phyloP scores from a whole-genome alignment of 2,113 vertebrate genomes.

The Uropsilus gracilis region DNA sequence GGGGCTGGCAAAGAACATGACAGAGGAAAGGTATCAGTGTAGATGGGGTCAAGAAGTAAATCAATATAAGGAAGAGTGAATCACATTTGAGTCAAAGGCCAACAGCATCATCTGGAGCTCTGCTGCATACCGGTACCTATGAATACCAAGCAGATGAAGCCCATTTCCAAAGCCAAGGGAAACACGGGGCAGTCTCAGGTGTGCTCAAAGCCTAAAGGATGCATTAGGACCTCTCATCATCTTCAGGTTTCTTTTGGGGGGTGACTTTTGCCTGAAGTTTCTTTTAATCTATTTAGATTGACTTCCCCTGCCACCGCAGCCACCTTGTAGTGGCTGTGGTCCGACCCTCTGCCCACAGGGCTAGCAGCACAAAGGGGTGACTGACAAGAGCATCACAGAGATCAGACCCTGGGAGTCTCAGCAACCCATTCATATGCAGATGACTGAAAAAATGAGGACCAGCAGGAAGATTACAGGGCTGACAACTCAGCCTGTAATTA shows the following conservation, averaged over 20 bases:
- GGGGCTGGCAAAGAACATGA: neutral
- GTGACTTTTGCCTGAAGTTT: neutral
- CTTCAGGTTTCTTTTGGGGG: neutral
- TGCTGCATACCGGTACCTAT: no score
- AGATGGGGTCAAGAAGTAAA: neutral
- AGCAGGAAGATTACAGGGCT: slow-evolving; percentile 51
- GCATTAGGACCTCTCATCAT: neutral
- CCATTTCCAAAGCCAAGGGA: neutral
- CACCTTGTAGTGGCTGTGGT: neutral
- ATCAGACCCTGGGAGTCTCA: neutral
- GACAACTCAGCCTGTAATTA: slow-evolving; percentile 40
- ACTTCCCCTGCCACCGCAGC: neutral
- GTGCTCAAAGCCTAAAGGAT: neutral
- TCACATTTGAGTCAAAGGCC: neutral
- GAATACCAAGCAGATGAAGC: no score
- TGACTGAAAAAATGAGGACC: neutral
- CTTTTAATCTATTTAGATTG: neutral
- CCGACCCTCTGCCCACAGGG: neutral
- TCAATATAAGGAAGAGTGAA: neutral
- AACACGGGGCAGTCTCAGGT: neutral
- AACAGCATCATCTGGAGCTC: neutral
- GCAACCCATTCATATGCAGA: slow-evolving; percentile 50
- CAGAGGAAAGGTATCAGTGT: neutral
- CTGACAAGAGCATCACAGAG: neutral
- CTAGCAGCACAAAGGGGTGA: neutral